Conservation (phyloP, 2,113 vertebrate species). For the Corydoras sp. region DNA sequence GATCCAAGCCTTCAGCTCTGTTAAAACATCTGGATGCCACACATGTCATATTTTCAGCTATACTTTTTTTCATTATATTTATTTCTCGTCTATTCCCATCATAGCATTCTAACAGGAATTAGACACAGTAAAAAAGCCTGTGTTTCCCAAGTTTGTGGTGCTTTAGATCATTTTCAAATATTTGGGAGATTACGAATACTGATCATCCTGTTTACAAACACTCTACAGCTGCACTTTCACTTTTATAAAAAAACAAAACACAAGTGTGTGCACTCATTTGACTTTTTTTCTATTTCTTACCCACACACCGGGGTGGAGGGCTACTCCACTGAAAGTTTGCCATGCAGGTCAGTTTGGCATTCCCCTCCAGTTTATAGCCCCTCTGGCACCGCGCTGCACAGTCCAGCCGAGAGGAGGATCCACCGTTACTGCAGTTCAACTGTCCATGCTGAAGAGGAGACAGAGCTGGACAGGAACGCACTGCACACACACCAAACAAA, state of each 20-base stretch:
- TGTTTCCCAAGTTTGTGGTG: no score
- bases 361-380: slow-evolving; percentile 81
- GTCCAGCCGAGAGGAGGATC: slow-evolving; percentile 67
- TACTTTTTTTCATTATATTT: no score
- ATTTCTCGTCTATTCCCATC: no score
- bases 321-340: slow-evolving; percentile 83
- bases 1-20: no score
- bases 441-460: slow-evolving; percentile 67
- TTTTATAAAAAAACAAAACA: neutral
- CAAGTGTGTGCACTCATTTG: slow-evolving; percentile 16
- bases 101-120: no score
- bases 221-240: neutral
- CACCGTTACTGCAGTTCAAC: slow-evolving; percentile 73
- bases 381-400: slow-evolving; percentile 79
- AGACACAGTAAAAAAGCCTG: no score
- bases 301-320: slow-evolving; percentile 81
- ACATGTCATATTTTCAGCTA: no score
- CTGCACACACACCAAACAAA: slow-evolving; percentile 54
- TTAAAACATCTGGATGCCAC: no score
- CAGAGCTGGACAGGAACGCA: slow-evolving; percentile 79
- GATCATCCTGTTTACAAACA: no score
- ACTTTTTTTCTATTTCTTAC: slow-evolving; percentile 63
- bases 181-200: no score
- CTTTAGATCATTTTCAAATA: no score
- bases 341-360: slow-evolving; percentile 76